Evolutionary conservation across 2,888 invertebrate genomes (phyloP), one percentile per base, ranked within the genome.

Genomic region (Cataglyphis albicans): DNA sequence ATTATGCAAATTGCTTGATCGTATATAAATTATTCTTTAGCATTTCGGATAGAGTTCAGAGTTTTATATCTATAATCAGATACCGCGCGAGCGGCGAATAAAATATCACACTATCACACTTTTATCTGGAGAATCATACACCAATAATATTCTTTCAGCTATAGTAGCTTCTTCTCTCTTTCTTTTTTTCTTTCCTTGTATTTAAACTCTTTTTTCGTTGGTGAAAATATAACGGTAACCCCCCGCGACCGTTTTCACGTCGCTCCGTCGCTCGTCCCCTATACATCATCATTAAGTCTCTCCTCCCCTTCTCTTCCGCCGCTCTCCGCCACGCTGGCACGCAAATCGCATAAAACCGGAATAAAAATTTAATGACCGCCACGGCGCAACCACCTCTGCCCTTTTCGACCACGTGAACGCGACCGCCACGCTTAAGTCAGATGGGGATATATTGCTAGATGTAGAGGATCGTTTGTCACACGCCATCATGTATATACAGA

Each of bases 331-430:
- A 55, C 61, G 67, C 75, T 18, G 25, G 83, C 88, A 88, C 88
- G 88, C 88, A 89, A 89, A 89, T 89, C 89, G 89, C 75, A 86
- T 80, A 88, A 89, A 89, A 89, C 83, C 82, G 65, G 78, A 88
- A 89, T 89, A 86, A 89, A 89, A 89, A 89, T 89, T 89, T 89
- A 89, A 89, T 87, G 88, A 89, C 83, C 86, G 52, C 67, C 84
- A 41, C 48, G 82, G 83, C 73, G 81, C 82, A 65, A 82, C 83
- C 70, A 78, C 81, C 85, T 82, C 63, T 74, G 86, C 74, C 83
- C 73, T 89, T 89, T 82, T 84, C 83, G 86, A 73, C 81, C 80
- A 82, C 73, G 86, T 86, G 75, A 87, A 84, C 78, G 75, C 83
- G 52, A 75, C 70, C 72, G 55, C 72, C 82, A 32, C 83, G 87